These are phyloP conservation scores for Berghia stephanieae DNA, from an alignment of 1,140 invertebrate species.

Conservation along the genomic window DNA sequence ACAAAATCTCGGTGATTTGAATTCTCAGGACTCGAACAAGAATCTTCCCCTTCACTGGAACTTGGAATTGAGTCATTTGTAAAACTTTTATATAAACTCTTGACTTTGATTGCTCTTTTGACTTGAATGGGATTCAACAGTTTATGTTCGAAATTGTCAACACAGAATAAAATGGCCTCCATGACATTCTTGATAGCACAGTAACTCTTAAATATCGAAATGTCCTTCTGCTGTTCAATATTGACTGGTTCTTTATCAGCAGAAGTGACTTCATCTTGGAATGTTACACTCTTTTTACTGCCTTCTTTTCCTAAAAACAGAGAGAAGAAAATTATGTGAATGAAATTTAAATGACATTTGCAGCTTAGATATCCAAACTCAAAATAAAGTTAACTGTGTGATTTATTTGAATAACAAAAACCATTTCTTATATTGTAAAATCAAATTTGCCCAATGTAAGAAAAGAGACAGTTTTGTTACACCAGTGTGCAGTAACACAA, in stretches of 20 bases:
- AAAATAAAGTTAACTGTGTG: no score
- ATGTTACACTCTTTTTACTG: constrained; percentile 49
- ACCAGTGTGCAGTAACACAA: no score
- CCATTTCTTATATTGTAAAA: no score
- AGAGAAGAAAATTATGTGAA: no score
- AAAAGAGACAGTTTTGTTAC: no score
- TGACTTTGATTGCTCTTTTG: constrained; percentile 17
- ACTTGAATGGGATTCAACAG: constrained; percentile 49
- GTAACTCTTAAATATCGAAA: constrained; percentile 58
- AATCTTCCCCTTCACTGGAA: constrained; percentile 44
- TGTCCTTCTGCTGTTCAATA: constrained; percentile 57
- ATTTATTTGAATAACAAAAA: no score
- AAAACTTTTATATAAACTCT: constrained; percentile 23
- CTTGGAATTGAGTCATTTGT: constrained; percentile 27
- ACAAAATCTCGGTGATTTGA: not conserved
- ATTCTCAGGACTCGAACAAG: constrained; percentile 4
- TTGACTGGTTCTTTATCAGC: constrained; percentile 40
- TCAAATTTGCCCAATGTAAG: no score
- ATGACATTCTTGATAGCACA: constrained; percentile 62
- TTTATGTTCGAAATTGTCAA: constrained; percentile 45
- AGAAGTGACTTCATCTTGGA: constrained; percentile 37
- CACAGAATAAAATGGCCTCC: constrained; percentile 58
- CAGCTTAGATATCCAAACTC: no score
- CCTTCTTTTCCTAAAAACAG: constrained; percentile 34
- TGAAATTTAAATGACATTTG: no score